Evolutionary conservation across 2,888 invertebrate genomes (phyloP).

Genomic region (Molanna angustata): DNA sequence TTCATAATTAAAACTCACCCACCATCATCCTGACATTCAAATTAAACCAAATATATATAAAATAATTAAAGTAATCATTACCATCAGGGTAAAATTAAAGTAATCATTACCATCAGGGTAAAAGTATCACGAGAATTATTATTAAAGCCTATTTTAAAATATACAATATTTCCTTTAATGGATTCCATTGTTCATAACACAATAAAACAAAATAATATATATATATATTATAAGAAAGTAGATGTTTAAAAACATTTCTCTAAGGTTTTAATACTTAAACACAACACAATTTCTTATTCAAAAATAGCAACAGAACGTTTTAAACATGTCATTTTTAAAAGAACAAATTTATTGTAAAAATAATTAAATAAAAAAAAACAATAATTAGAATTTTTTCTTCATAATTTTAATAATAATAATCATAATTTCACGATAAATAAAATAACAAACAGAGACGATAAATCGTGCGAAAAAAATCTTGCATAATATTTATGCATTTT

Average conservation of each 20-base stretch:
- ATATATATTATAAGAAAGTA: too few species aligned
- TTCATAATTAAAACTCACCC: slow-evolving; percentile 32
- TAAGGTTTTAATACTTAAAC: slow-evolving; percentile 9
- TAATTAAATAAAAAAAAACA: too few species aligned
- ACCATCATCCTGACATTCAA: slow-evolving; percentile 31
- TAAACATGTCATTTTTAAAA: slow-evolving; percentile 16
- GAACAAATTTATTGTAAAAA: too few species aligned
- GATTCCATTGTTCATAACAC: slow-evolving; percentile 13
- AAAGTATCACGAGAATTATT: slow-evolving; percentile 26
- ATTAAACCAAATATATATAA: slow-evolving; percentile 25
- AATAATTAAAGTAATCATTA: slow-evolving; percentile 15
- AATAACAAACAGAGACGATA: too few species aligned
- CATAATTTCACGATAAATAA: too few species aligned
- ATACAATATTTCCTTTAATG: slow-evolving; percentile 21
- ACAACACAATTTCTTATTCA: slow-evolving; percentile 16
- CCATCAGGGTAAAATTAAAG: slow-evolving; percentile 13
- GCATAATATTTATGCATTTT: too few species aligned
- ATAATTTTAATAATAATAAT: too few species aligned
- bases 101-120: slow-evolving; percentile 17
- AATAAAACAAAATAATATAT: slow-evolving; percentile 14
- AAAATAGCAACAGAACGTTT: slow-evolving; percentile 14
- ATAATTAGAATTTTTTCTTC: too few species aligned
- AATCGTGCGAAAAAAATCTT: too few species aligned
- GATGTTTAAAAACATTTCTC: slow-evolving; percentile 1
- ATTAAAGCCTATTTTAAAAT: slow-evolving; percentile 19